Percentiles rank a stretch among this genome's conserved stretches.
Evolutionary conservation across 92 coral and sea anemone species (phyloP).

Genomic region (Pocillopora grandis): DNA sequence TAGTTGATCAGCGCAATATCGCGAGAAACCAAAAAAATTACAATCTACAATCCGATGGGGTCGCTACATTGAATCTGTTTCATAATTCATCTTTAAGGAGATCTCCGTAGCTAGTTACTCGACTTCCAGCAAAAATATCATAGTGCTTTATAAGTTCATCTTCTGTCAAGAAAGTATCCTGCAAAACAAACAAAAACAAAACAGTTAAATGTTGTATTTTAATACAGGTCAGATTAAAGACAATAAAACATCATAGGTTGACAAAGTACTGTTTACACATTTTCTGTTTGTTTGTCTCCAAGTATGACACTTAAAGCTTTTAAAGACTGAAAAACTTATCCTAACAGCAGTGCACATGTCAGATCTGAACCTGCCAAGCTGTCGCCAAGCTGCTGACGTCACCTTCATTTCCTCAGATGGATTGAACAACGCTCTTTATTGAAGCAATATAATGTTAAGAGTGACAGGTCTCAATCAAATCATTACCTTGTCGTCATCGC

Average conservation of each 20-base stretch:
- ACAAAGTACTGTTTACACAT: neutral
- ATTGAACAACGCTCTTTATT: no score
- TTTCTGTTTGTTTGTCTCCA: neutral
- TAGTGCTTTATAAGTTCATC: conserved; percentile 63
- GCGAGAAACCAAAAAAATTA: no score
- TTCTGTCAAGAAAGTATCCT: conserved; percentile 66
- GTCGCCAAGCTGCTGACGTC: no score
- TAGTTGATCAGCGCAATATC: no score
- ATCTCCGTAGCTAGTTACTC: conserved; percentile 75
- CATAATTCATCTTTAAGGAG: conserved; percentile 55
- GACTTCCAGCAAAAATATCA: conserved; percentile 71
- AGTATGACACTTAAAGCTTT: no score
- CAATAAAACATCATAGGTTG: neutral
- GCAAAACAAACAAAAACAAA: neutral
- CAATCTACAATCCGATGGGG: neutral
- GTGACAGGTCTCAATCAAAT: conserved; percentile 8
- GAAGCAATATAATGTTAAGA: no score
- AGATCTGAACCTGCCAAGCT: no score
- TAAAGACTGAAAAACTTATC: no score
- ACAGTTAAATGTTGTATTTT: no score
- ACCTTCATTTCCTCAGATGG: no score
- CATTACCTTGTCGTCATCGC: conserved; percentile 60
- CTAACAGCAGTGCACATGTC: no score
- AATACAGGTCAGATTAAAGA: no score
- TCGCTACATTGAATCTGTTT: neutral